These are phyloP conservation scores for Chymomyza fuscimana DNA, from an alignment of 2,888 invertebrate genomes.

Conservation along the genomic window DNA sequence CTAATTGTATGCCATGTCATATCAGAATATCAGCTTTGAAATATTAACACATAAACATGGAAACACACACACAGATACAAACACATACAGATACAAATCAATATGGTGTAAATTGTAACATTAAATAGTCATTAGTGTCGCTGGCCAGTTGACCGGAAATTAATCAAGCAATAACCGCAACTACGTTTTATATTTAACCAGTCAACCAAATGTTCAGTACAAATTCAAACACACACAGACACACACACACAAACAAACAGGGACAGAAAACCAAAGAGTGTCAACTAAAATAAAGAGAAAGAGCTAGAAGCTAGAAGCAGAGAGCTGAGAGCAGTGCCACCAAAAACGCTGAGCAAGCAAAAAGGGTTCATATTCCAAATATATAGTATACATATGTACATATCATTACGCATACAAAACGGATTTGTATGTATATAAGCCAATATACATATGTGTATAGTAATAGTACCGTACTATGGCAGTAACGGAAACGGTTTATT, in stretches of 20 bases:
- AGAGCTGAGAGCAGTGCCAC: background rate
- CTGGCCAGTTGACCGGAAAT: slow-evolving; percentile 72
- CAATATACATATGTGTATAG: slow-evolving; percentile 8
- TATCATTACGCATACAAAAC: slow-evolving; percentile 61
- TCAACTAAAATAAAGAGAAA: no score
- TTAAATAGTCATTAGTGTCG: slow-evolving; percentile 75
- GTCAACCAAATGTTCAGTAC: slow-evolving; percentile 29
- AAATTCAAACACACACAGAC: slow-evolving; percentile 12
- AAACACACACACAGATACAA: background rate
- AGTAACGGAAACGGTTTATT: slow-evolving; percentile 74
- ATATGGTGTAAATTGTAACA: slow-evolving; percentile 74
- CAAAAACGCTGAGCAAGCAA: background rate
- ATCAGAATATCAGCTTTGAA: background rate
- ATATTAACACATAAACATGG: background rate
- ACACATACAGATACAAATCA: slow-evolving; percentile 53
- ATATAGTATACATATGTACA: slow-evolving; percentile 20
- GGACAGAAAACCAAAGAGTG: background rate
- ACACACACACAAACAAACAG: slow-evolving; percentile 17
- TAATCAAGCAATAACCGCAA: slow-evolving; percentile 75
- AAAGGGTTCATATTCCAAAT: slow-evolving; percentile 64
- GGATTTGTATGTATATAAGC: background rate
- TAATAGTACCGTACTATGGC: slow-evolving; percentile 63
- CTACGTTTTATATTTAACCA: slow-evolving; percentile 67
- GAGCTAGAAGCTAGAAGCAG: no score
- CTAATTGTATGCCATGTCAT: background rate